Conservation (phyloP, 2,113 vertebrate genomes). For the Cricetomys ansorgei region DNA sequence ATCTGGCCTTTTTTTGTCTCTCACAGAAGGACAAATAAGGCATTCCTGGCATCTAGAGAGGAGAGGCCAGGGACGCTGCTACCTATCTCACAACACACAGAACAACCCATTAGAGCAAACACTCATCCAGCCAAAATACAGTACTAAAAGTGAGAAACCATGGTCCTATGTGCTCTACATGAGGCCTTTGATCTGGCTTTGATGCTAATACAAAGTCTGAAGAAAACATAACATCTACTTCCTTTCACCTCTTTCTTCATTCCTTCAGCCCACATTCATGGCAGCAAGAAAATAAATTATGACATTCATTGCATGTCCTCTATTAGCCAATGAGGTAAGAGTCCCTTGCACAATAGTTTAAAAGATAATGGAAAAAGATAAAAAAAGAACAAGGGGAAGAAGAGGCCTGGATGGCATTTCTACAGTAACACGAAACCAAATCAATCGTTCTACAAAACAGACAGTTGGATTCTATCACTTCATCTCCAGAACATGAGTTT, state of each 20-base stretch:
- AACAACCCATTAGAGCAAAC: background rate
- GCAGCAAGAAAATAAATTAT: constrained; percentile 43
- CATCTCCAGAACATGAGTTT: constrained; percentile 1
- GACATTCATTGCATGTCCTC: constrained; percentile 8
- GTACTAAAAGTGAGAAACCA: background rate
- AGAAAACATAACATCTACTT: background rate
- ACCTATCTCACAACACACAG: background rate
- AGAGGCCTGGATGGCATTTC: background rate
- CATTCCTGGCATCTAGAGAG: background rate
- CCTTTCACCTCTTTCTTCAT: background rate
- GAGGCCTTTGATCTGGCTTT: background rate
- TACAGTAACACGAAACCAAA: constrained; percentile 16
- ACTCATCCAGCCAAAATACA: background rate
- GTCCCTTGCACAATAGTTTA: background rate
- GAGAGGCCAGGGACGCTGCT: background rate
- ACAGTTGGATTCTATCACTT: constrained; percentile 33
- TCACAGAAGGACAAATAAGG: background rate
- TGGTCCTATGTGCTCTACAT: background rate
- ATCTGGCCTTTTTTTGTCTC: background rate
- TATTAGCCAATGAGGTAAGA: constrained; percentile 43
- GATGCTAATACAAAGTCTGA: background rate
- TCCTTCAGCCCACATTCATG: background rate
- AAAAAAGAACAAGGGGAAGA: background rate
- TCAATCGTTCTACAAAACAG: background rate
- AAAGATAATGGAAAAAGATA: constrained; percentile 30